phyloP scores from a whole-genome alignment of 2,113 vertebrate species.

The Rhadina sibilatrix region DNA sequence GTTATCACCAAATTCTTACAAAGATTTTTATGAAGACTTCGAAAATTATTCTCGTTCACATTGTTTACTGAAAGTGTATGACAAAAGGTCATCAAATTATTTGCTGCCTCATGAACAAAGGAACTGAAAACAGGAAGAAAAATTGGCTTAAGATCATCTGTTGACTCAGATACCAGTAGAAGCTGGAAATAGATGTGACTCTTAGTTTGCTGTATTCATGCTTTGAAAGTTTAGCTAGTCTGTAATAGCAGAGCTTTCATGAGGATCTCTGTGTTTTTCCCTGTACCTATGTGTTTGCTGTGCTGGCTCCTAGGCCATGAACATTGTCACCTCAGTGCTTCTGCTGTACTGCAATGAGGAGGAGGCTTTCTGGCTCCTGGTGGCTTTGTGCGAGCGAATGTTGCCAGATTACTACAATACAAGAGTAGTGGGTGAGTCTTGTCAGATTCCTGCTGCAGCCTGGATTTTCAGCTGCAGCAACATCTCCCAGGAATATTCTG shows the following conservation, averaged over 20 bases:
- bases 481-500: not conserved
- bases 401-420: conserved; percentile 98
- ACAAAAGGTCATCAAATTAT: not conserved
- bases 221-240: not conserved
- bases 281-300: not conserved
- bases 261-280: not conserved
- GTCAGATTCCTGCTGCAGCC: not conserved
- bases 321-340: conserved; percentile 95
- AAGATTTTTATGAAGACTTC: not conserved
- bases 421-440: conserved; percentile 92
- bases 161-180: not conserved
- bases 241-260: not conserved
- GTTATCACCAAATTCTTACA: not conserved
- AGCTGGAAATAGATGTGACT: not conserved
- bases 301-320: conserved; percentile 85
- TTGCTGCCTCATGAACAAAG: not conserved
- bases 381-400: conserved; percentile 95
- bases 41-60: not conserved
- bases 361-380: conserved; percentile 95
- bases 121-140: conserved; percentile 33
- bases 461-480: not conserved
- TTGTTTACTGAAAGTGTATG: not conserved
- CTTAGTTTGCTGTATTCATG: not conserved
- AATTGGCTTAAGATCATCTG: not conserved
- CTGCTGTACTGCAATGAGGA: conserved; percentile 94